Percentiles rank a stretch among this genome's conserved stretches.
Conservation (phyloP, 2,113 vertebrate genomes). For the Oncorhynchus gorbuscha region DNA sequence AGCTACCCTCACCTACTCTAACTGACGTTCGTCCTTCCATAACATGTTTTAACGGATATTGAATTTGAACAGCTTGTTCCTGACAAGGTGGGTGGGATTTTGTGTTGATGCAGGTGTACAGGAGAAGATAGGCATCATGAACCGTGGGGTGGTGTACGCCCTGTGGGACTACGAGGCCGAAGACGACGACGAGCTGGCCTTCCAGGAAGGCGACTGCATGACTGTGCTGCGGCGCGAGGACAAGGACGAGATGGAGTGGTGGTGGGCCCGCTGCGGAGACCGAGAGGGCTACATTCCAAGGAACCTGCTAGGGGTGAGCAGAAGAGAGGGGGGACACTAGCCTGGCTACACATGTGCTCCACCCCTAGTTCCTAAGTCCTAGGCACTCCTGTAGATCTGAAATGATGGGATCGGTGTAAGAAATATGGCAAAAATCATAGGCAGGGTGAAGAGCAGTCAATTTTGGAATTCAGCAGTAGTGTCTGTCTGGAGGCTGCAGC, state of each 20-base stretch:
- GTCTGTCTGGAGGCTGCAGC: background rate
- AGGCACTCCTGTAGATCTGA: background rate
- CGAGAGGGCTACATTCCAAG: conserved; percentile 88
- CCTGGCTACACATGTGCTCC: background rate
- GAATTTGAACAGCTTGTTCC: no score
- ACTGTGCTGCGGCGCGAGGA: conserved; percentile 83
- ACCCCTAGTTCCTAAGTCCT: no score
- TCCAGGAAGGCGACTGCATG: conserved; percentile 90
- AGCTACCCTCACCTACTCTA: no score
- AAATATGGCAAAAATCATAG: no score
- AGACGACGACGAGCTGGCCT: conserved; percentile 80
- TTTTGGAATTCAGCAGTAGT: background rate
- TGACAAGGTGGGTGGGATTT: background rate
- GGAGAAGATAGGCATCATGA: conserved; percentile 99
- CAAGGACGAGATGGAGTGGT: conserved; percentile 86
- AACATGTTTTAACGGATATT: no score
- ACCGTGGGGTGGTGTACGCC: conserved; percentile 88
- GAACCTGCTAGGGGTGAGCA: conserved; percentile 89
- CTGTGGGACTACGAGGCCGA: conserved; percentile 89
- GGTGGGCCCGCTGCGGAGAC: conserved; percentile 88
- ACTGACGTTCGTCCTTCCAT: no score
- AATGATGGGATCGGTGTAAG: background rate
- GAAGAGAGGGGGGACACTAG: background rate
- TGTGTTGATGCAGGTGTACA: conserved; percentile 81
- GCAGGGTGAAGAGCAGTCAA: background rate